Percentiles rank a stretch among this genome's conserved stretches.
Evolutionary conservation across 1,140 invertebrate genomes (phyloP).

Genomic region (Solen grandis): DNA sequence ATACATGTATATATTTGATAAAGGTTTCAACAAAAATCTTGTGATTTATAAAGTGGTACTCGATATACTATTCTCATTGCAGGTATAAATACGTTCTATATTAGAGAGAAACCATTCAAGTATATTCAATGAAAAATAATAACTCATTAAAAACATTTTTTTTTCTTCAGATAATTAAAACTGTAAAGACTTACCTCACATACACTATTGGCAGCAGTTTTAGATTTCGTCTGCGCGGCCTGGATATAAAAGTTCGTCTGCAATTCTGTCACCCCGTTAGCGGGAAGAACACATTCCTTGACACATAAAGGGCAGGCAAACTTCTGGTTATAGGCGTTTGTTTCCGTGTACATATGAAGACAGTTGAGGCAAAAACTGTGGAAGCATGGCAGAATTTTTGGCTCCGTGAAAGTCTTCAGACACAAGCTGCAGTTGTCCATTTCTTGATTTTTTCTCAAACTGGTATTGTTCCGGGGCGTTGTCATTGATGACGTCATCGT

Average conservation of each 20-base stretch:
- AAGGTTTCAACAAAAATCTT: too few species aligned
- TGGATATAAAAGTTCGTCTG: slow-evolving; percentile 56
- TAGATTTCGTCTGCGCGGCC: slow-evolving; percentile 46
- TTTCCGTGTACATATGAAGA: slow-evolving; percentile 77
- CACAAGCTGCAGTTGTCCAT: slow-evolving; percentile 49
- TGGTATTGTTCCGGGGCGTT: too few species aligned
- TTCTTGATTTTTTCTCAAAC: slow-evolving; percentile 45
- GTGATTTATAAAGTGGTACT: too few species aligned
- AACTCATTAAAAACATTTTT: too few species aligned
- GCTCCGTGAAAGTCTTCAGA: slow-evolving; percentile 48
- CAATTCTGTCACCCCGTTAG: slow-evolving; percentile 37
- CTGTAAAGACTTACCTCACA: slow-evolving; percentile 48
- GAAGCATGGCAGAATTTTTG: slow-evolving; percentile 59
- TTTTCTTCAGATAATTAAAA: too few species aligned
- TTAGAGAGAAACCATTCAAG: too few species aligned
- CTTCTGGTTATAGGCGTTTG: slow-evolving; percentile 43
- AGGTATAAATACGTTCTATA: too few species aligned
- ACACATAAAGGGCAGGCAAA: slow-evolving; percentile 46
- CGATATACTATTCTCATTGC: too few species aligned
- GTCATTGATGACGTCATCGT: too few species aligned
- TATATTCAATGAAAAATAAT: too few species aligned
- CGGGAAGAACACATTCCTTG: slow-evolving; percentile 36
- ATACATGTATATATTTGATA: too few species aligned
- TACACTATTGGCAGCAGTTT: slow-evolving; percentile 40
- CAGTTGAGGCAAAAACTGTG: slow-evolving; percentile 80